Evolutionary conservation across 2,888 invertebrate species (phyloP).

Genomic region (Catonia carolina): DNA sequence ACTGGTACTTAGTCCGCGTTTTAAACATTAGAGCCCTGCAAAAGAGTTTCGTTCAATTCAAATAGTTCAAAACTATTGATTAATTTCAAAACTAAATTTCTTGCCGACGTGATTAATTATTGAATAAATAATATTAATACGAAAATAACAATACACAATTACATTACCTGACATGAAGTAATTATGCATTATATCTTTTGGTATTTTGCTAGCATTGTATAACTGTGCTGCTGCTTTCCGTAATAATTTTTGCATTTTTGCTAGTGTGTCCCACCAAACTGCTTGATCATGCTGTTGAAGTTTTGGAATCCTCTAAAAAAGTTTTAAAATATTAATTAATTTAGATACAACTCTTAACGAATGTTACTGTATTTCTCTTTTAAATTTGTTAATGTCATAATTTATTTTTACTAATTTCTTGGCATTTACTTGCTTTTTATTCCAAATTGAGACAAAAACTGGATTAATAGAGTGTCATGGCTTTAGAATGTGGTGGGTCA

Average conservation of each 20-base stretch:
- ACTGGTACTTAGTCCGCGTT: no score
- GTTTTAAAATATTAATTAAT: background rate
- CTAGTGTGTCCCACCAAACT: constrained; percentile 95
- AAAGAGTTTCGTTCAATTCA: no score
- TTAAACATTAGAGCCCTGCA: no score
- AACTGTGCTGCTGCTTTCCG: constrained; percentile 86
- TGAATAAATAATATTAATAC: no score
- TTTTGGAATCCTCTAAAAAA: constrained; percentile 78
- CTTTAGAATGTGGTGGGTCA: no score
- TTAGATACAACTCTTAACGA: background rate
- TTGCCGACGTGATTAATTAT: no score
- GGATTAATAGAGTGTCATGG: no score
- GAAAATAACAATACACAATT: no score
- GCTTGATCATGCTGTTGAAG: constrained; percentile 94
- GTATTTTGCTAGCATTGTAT: constrained; percentile 74
- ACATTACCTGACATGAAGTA: constrained; percentile 93
- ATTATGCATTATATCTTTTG: constrained; percentile 90
- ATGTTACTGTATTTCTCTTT: background rate
- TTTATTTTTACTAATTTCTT: background rate
- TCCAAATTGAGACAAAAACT: no score
- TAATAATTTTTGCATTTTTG: constrained; percentile 90
- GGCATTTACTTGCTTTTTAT: no score
- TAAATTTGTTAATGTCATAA: background rate
- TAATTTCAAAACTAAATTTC: no score
- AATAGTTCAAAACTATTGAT: no score